Evolutionary conservation across 1,140 invertebrate species (phyloP).

Genomic region (Trachymyrmex cornetzi): DNA sequence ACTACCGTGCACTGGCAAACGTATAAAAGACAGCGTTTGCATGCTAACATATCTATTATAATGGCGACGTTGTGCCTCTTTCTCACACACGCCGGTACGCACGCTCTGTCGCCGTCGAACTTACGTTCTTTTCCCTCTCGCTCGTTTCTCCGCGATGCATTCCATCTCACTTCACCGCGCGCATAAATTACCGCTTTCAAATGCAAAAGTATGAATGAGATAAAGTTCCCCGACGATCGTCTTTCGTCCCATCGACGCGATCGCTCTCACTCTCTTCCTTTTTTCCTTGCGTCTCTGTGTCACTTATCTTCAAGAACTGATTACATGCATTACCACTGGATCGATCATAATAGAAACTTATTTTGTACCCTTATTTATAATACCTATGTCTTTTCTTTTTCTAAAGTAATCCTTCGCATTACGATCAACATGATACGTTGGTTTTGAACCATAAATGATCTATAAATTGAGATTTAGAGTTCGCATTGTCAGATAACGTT

Average conservation of each 20-base stretch:
- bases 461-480: too few relatives aligned
- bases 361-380: neutral
- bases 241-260: conserved; percentile 22
- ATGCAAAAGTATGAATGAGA: conserved; percentile 83
- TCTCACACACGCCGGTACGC: conserved; percentile 43
- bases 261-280: neutral
- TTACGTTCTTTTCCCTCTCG: conserved; percentile 20
- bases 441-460: too few relatives aligned
- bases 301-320: conserved; percentile 29
- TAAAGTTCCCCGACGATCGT: conserved; percentile 69
- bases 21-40: conserved; percentile 81
- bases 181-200: conserved; percentile 83
- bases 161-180: conserved; percentile 79
- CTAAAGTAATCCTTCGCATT: neutral
- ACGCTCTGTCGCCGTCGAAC: conserved; percentile 54
- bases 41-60: conserved; percentile 84
- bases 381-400: neutral
- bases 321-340: conserved; percentile 1
- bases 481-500: too few relatives aligned
- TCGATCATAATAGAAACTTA: conserved; percentile 10
- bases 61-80: conserved; percentile 73
- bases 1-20: conserved; percentile 66
- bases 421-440: too few relatives aligned
- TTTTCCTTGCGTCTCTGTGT: neutral
- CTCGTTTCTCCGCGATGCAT: conserved; percentile 67